Evolutionary conservation across 2,797 vertebrate genomes (phyloP).

Genomic region (Thunnus albacares): DNA sequence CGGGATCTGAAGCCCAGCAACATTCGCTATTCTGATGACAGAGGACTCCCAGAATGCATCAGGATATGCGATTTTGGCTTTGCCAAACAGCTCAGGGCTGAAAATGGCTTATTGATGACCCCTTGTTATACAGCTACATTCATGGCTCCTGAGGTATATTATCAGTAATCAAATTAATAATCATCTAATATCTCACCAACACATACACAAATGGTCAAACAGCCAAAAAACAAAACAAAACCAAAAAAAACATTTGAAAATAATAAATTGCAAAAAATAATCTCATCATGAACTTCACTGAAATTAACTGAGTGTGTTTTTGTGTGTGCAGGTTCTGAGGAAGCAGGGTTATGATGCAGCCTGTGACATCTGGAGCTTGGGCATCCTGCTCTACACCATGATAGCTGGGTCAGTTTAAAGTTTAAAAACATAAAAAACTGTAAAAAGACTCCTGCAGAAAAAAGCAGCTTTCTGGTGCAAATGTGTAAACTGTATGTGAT

Average conservation of each 20-base stretch:
- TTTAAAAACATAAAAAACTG: constrained; percentile 9
- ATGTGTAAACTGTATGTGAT: not conserved
- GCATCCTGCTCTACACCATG: constrained; percentile 96
- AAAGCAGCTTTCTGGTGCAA: not conserved
- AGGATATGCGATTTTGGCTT: constrained; percentile 96
- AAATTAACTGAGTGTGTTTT: constrained; percentile 3
- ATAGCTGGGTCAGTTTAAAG: constrained; percentile 91
- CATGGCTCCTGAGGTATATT: constrained; percentile 94
- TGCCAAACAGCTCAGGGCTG: constrained; percentile 95
- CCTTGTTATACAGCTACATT: constrained; percentile 98
- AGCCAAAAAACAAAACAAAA: not conserved
- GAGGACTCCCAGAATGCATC: constrained; percentile 93
- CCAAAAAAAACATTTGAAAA: not conserved
- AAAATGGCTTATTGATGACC: constrained; percentile 97
- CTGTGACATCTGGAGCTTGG: constrained; percentile 97
- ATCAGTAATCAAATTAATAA: not conserved
- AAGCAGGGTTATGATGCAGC: constrained; percentile 98
- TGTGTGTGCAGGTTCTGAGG: constrained; percentile 90
- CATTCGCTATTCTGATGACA: constrained; percentile 94
- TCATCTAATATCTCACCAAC: not conserved
- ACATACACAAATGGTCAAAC: not conserved
- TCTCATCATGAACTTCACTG: not conserved
- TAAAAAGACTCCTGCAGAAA: not conserved
- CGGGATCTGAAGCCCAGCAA: constrained; percentile 97
- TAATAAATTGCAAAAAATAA: constrained; percentile 1